Conservation (phyloP, 2,797 vertebrate genomes). For the Urophycis tenuis region DNA sequence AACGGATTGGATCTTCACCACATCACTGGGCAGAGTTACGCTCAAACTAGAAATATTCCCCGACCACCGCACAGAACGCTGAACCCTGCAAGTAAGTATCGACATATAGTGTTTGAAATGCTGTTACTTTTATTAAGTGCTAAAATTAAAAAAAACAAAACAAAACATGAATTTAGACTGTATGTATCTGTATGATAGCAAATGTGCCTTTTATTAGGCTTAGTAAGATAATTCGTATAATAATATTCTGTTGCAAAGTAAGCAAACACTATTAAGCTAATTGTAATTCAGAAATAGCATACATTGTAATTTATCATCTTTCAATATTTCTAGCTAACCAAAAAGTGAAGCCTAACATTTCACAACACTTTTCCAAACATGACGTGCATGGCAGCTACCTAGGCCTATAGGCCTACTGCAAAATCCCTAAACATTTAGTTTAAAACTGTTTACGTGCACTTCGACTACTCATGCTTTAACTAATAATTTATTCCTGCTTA, state of each 20-base stretch:
- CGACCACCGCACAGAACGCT: slow-evolving; percentile 51
- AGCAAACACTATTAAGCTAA: not conserved
- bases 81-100: slow-evolving; percentile 63
- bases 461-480: slow-evolving; percentile 46
- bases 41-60: slow-evolving; percentile 57
- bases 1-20: slow-evolving; percentile 46
- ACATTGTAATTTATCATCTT: no score
- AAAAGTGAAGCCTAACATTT: slow-evolving; percentile 6
- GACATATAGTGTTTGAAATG: slow-evolving; percentile 4
- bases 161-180: no score
- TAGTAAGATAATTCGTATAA: no score
- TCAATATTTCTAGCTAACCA: slow-evolving; percentile 16
- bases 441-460: slow-evolving; percentile 39
- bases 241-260: not conserved
- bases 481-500: slow-evolving; percentile 47
- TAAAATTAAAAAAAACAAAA: not conserved
- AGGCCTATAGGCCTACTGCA: slow-evolving; percentile 19
- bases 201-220: not conserved
- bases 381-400: slow-evolving; percentile 43
- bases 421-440: slow-evolving; percentile 35
- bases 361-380: slow-evolving; percentile 12
- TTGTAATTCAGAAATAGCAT: no score
- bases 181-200: not conserved
- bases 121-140: not conserved
- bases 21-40: slow-evolving; percentile 57